Base-by-base conservation (phyloP, 2,797 vertebrate species). In the Pangasius macronema region DNA sequence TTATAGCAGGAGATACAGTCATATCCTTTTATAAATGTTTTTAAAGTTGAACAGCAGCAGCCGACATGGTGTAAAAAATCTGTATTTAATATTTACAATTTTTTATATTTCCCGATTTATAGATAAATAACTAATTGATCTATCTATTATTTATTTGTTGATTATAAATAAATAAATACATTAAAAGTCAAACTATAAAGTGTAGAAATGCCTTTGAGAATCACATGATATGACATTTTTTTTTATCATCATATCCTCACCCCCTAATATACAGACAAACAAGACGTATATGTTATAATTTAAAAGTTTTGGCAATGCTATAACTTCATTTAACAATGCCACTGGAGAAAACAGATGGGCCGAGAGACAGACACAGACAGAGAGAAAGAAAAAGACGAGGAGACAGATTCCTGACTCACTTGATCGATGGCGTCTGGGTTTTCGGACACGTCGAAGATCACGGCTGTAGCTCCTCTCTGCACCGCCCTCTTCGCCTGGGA, bases 361-460 rank as follows among this genome's bases (percentile, higher is more conserved):
- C 3, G 2, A 30, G 75, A 36, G n/a, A 33, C 27, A 3, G 7
- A 10, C 9, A 72, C 14, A 5, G 30, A 57, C 8, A 11, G 51
- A 76, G 27, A 49, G 24, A 75, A 7, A 30, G 27, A 14, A 20
- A 30, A 11, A 33, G n/a, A 18, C 2, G 8, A n/a, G 9, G 9
- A 46, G 24, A 83, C 42, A 4, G 83, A 76, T 24, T 82, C 39
- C 9, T 39, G 76, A 88, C 95, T 84, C 90, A 96, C 99, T 97
- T 99, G 97, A 93, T 99, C 98, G 81, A 99, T 98, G 92, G 99
- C 99, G 87, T 99, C 98, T 70, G 98, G 99, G 91, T 99, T 99
- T 95, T 99, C 99, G 0, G 99, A 99, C 87, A 99, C 98, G 82
- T 99, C 99, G 88, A 99, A 99, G 95, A 99, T 99, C 93, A 99